Percentiles rank a stretch among this genome's conserved stretches.
phyloP scores from a whole-genome alignment of 2,888 invertebrate species.

The Drosophila lacicola region DNA sequence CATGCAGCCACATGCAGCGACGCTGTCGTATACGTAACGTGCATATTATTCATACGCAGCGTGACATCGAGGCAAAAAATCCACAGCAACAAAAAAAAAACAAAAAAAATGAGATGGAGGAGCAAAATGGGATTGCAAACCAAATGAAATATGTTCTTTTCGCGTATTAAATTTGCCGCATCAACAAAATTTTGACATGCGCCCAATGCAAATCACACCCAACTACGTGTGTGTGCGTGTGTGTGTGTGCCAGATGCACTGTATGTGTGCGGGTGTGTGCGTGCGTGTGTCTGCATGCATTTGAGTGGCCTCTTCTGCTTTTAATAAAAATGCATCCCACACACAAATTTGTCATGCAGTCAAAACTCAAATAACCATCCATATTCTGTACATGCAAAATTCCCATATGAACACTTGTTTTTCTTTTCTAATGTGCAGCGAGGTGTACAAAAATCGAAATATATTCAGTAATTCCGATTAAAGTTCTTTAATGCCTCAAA shows the following conservation, averaged over 20 bases:
- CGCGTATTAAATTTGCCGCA: constrained; percentile 72
- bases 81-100: not conserved
- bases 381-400: constrained; percentile 11
- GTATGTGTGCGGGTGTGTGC: not conserved
- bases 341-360: constrained; percentile 66
- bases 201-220: constrained; percentile 53
- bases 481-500: no score
- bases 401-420: not conserved
- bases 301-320: constrained; percentile 43
- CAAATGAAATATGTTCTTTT: constrained; percentile 67
- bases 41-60: constrained; percentile 77
- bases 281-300: constrained; percentile 35
- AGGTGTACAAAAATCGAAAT: not conserved
- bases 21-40: constrained; percentile 66
- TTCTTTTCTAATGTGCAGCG: not conserved
- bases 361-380: constrained; percentile 8
- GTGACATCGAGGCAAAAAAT: constrained; percentile 51
- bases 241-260: constrained; percentile 5
- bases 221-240: not conserved
- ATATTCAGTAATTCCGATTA: constrained; percentile 3
- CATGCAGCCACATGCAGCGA: constrained; percentile 65
- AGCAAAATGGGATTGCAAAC: constrained; percentile 27
- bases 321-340: constrained; percentile 66
- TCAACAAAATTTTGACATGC: constrained; percentile 51
- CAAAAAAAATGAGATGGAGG: not conserved